Evolutionary conservation across 2,797 vertebrate species (phyloP).

Genomic region (Hapalemur alaotrensis): DNA sequence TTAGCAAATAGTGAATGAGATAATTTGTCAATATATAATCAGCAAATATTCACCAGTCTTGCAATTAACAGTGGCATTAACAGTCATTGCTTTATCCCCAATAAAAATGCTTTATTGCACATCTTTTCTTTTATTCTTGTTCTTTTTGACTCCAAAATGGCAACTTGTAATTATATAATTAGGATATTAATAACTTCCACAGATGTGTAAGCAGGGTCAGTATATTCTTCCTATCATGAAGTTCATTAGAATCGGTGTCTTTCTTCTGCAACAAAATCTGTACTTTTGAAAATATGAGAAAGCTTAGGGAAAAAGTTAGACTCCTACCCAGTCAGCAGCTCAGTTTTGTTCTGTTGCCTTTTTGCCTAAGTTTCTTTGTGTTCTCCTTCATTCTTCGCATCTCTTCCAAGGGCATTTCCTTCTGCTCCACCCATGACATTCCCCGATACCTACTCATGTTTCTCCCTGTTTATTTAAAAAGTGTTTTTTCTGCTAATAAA

Average conservation of each 20-base stretch:
- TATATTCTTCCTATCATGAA: background rate
- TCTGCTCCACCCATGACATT: background rate
- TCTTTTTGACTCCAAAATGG: background rate
- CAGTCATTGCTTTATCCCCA: background rate
- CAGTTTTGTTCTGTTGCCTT: background rate
- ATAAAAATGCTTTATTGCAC: background rate
- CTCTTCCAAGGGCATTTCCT: background rate
- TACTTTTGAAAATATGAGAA: background rate
- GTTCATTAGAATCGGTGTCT: background rate
- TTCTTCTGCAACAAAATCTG: background rate
- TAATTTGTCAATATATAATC: conserved; percentile 75
- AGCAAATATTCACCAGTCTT: conserved; percentile 79
- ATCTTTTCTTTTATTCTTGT: background rate
- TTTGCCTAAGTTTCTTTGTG: background rate
- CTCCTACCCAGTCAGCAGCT: fast-evolving
- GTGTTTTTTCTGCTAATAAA: background rate
- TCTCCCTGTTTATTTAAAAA: background rate
- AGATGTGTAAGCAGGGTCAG: background rate
- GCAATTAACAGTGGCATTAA: conserved; percentile 31
- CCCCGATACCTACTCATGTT: fast-evolving
- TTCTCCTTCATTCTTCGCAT: background rate
- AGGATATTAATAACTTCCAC: background rate
- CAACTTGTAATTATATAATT: background rate
- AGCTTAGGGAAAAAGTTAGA: background rate
- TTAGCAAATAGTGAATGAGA: conserved; percentile 78